Conservation (phyloP, 2,797 vertebrate genomes). For the Manis javanica region DNA sequence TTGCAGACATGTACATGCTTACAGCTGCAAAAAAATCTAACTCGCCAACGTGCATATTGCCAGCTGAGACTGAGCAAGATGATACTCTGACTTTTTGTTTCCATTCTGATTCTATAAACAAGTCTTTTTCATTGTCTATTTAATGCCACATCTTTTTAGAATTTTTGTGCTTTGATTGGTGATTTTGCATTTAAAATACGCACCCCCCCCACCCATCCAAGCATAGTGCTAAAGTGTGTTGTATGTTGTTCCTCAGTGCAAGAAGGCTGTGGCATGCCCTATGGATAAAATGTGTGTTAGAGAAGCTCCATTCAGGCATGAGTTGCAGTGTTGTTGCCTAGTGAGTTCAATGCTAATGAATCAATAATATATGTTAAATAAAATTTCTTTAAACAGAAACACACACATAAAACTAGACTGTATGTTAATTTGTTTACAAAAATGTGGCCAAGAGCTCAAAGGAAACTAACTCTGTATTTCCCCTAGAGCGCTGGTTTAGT, state of each 20-base stretch:
- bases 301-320: neutral
- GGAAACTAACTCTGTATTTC: neutral
- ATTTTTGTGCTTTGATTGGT: neutral
- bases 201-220: neutral
- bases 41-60: neutral
- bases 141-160: neutral
- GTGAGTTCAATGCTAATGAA: neutral
- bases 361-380: neutral
- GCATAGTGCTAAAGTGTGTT: neutral
- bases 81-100: neutral
- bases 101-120: neutral
- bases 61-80: neutral
- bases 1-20: neutral
- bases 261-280: neutral
- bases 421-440: neutral
- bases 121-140: neutral
- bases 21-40: neutral
- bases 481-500: neutral
- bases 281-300: neutral
- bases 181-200: neutral
- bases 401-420: neutral
- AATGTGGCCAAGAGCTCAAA: neutral
- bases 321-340: neutral
- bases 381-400: neutral
- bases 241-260: neutral